Percentiles rank a stretch among this genome's conserved stretches.
Conservation (phyloP, 2,113 vertebrate genomes). For the pig (Sus scrofa) region DNA sequence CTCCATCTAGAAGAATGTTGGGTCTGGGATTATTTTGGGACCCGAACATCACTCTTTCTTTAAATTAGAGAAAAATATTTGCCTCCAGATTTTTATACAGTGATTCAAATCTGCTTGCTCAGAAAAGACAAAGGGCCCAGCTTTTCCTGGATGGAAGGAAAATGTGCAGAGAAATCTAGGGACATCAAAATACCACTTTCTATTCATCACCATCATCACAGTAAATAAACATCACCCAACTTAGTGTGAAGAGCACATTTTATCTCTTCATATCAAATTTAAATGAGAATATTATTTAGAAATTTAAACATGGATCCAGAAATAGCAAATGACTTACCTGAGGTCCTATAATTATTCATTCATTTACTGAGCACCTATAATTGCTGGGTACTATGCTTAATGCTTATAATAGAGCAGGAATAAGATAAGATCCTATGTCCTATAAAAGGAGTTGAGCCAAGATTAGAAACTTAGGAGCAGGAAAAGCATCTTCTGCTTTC, state of each 20-base stretch:
- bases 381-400: background rate
- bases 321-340: background rate
- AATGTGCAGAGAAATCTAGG: background rate
- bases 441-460: background rate
- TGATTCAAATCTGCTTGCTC: background rate
- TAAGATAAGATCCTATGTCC: background rate
- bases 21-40: background rate
- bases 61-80: background rate
- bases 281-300: constrained; percentile 1
- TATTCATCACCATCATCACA: background rate
- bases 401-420: background rate
- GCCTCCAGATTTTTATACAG: background rate
- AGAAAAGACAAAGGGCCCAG: background rate
- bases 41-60: background rate
- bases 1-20: background rate
- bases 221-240: background rate
- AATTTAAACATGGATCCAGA: background rate
- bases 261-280: background rate
- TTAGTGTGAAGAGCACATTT: background rate
- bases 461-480: background rate
- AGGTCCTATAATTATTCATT: background rate
- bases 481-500: background rate
- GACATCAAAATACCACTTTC: background rate
- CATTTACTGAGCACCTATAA: background rate
- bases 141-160: constrained; percentile 6